Evolutionary conservation across 2,797 vertebrate species (phyloP).

Genomic region (Momotus momota): DNA sequence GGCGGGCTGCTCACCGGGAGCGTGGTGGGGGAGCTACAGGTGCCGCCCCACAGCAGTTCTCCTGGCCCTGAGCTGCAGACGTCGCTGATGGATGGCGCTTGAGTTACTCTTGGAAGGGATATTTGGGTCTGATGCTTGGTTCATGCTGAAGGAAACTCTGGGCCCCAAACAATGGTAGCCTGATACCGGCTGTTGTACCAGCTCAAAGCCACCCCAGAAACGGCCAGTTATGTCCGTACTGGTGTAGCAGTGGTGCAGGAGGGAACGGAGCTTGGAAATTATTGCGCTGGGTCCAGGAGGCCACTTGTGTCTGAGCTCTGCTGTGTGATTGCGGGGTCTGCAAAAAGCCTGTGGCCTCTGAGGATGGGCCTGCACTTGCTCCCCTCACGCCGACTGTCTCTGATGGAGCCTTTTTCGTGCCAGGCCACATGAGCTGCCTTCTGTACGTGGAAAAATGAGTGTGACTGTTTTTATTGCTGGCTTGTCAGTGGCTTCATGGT

Average conservation of each 20-base stretch:
- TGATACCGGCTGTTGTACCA: not conserved
- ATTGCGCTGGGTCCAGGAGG: rapidly evolving
- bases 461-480: not conserved
- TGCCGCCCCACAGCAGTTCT: not conserved
- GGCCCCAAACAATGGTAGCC: not conserved
- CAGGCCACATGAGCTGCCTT: not conserved
- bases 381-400: not conserved
- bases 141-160: not conserved
- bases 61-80: rapidly evolving
- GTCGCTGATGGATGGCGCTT: rapidly evolving
- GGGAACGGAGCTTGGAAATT: not conserved
- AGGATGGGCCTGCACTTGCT: not conserved
- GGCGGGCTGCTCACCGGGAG: not conserved
- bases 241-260: not conserved
- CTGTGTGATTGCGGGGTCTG: not conserved
- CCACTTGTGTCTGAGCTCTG: rapidly evolving
- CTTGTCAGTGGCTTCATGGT: not conserved
- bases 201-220: not conserved
- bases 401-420: not conserved
- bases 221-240: rapidly evolving
- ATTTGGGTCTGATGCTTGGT: not conserved
- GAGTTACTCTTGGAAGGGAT: not conserved
- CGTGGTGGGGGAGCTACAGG: rapidly evolving
- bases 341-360: not conserved
- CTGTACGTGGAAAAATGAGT: not conserved